Evolutionary conservation across 2,113 vertebrate species (phyloP), one percentile per base, ranked within the genome.

Genomic region (Triplophysa tibetana): DNA sequence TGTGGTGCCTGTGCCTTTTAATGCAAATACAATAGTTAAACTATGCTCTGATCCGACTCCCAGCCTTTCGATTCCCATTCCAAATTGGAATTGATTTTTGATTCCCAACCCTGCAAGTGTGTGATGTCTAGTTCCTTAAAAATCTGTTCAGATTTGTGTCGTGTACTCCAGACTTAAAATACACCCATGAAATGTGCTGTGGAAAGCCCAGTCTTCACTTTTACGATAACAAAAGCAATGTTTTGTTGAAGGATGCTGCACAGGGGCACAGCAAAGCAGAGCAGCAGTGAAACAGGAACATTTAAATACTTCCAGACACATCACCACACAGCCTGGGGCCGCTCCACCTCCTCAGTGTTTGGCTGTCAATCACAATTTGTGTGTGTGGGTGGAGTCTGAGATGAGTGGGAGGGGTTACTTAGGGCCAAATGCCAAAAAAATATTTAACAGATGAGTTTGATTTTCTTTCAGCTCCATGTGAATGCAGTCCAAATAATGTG

Each of bases 231-330:
- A 43, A 41, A 62, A 33, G 45, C 9, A 11, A 38, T 33, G 23
- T 52, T 61, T 65, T 14, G 24, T 52, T 14, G 24, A 52, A 17
- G 3, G 45, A 38, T 21, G 24, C 19, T 65, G 62, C 17, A 65
- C 16, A 38, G 74, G 19, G 50, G 24, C 26, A 52, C 6, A 21
- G 19, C 26, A 52, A 9, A 21, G 19, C 60, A 65, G 45, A 8
- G 45, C 74, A 65, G 45, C 61, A 33, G 67, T 62, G 9, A n/a
- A 75, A 38, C 65, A 56, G 29, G 58, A 62, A 69, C 21, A 56
- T 83, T 82, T 87, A 88, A 89, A 83, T 75, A 80, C 60, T 74
- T 84, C 84, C 89, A 89, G 86, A 87, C 77, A 72, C 84, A 64
- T 38, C 83, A 79, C 80, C 69, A 81, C 66, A 81, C 66, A 85